Conservation (phyloP, 2,797 vertebrate genomes). For the Fratercula arctica region DNA sequence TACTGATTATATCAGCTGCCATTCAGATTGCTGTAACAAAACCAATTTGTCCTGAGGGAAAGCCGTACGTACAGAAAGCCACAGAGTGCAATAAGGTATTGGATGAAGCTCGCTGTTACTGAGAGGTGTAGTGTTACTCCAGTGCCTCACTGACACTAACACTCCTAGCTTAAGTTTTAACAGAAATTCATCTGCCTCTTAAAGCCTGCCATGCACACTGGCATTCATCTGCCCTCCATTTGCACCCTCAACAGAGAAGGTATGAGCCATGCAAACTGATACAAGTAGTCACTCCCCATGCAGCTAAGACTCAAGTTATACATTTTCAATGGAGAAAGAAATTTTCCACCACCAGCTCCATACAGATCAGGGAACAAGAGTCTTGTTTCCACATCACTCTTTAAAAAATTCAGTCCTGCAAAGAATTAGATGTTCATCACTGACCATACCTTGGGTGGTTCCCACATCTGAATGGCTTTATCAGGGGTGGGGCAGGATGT, state of each 20-base stretch:
- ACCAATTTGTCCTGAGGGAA: not conserved
- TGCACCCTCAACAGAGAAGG: not conserved
- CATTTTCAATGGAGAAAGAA: not conserved
- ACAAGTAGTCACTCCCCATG: too few species aligned
- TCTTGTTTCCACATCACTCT: accelerated
- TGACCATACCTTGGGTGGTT: not conserved
- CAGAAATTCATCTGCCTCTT: not conserved
- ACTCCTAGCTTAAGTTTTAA: not conserved
- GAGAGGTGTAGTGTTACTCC: not conserved
- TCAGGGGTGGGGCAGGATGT: not conserved
- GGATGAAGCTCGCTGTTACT: not conserved
- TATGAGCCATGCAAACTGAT: not conserved
- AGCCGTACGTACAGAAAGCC: not conserved
- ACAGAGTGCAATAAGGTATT: not conserved
- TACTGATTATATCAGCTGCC: conserved; percentile 28
- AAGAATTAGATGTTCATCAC: not conserved
- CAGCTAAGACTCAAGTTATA: not conserved
- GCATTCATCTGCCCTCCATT: not conserved
- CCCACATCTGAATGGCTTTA: not conserved
- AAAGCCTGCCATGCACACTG: not conserved
- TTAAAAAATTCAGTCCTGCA: not conserved
- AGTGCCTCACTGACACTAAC: not conserved
- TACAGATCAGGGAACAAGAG: too few species aligned
- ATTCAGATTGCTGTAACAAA: not conserved
- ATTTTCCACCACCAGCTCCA: not conserved